phyloP scores from a whole-genome alignment of 2,888 invertebrate genomes.

The Thalpophila matura region DNA sequence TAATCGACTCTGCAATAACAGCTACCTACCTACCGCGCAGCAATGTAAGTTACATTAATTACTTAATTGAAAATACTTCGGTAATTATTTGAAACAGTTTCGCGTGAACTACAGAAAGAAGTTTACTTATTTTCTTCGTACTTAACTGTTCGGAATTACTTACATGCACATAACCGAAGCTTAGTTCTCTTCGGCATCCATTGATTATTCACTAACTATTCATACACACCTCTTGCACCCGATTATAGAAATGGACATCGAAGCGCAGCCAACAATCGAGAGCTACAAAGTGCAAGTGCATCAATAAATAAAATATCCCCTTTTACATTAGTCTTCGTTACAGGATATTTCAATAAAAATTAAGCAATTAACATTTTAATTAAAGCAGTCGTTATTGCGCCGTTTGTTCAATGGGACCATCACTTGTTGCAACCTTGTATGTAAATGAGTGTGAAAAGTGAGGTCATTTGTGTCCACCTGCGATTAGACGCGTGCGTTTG shows the following conservation, averaged over 20 bases:
- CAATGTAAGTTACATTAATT: slow-evolving; percentile 25
- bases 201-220: background rate
- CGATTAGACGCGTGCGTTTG: slow-evolving; percentile 52
- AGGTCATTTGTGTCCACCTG: slow-evolving; percentile 66
- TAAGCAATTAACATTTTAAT: slow-evolving; percentile 58
- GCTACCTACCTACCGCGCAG: slow-evolving; percentile 32
- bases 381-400: slow-evolving; percentile 56
- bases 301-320: slow-evolving; percentile 41
- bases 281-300: background rate
- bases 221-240: background rate
- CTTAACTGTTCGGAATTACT: slow-evolving; percentile 15
- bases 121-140: slow-evolving; percentile 19
- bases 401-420: slow-evolving; percentile 46
- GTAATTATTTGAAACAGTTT: slow-evolving; percentile 32
- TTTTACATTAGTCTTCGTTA: slow-evolving; percentile 27
- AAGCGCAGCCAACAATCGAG: background rate
- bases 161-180: background rate
- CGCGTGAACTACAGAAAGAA: slow-evolving; percentile 26
- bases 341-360: slow-evolving; percentile 55
- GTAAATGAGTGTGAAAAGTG: slow-evolving; percentile 61
- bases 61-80: slow-evolving; percentile 42
- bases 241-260: slow-evolving; percentile 1
- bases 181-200: slow-evolving; percentile 13
- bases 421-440: slow-evolving; percentile 55
- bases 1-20: slow-evolving; percentile 39